These are phyloP conservation scores for Drosophila mojavensis DNA, from an alignment of 1,140 invertebrate species.

Conservation along the genomic window DNA sequence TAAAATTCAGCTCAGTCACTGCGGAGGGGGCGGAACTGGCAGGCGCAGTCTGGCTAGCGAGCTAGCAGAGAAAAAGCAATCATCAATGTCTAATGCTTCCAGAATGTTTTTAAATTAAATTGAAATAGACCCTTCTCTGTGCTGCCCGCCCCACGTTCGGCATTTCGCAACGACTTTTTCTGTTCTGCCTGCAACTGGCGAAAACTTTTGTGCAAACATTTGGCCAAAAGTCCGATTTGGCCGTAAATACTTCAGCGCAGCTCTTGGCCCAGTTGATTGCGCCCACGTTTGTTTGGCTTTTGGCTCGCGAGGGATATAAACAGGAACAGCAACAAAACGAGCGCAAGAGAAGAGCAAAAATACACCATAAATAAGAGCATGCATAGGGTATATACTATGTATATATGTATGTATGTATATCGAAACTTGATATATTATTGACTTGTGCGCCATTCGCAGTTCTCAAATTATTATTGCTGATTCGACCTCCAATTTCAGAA, in stretches of 20 bases:
- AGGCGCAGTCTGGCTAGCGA: constrained; percentile 38
- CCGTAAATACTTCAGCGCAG: constrained; percentile 52
- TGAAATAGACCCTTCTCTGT: constrained; percentile 45
- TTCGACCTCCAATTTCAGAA: too few species aligned
- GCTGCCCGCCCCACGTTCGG: constrained; percentile 6
- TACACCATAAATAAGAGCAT: too few species aligned
- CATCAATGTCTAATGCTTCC: constrained; percentile 41
- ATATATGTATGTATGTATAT: too few species aligned
- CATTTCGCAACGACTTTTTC: constrained; percentile 22
- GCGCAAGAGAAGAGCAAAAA: too few species aligned
- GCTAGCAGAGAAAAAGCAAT: constrained; percentile 41
- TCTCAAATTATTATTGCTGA: too few species aligned
- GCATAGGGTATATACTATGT: too few species aligned
- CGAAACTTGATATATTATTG: too few species aligned
- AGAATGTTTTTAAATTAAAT: constrained; percentile 59
- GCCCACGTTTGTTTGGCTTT: constrained; percentile 58
- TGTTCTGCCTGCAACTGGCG: constrained; percentile 1
- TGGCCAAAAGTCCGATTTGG: constrained; percentile 34
- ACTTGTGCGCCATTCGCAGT: too few species aligned
- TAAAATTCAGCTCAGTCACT: constrained; percentile 48
- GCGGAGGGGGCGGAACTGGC: constrained; percentile 4
- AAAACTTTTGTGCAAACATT: constrained; percentile 39
- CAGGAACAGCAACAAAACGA: constrained; percentile 2
- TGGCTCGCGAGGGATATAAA: constrained; percentile 20
- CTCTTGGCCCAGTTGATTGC: constrained; percentile 40